Evolutionary conservation across 2,888 invertebrate genomes (phyloP), one percentile per base, ranked within the genome.

Genomic region (Xanthorhoe spadicearia): DNA sequence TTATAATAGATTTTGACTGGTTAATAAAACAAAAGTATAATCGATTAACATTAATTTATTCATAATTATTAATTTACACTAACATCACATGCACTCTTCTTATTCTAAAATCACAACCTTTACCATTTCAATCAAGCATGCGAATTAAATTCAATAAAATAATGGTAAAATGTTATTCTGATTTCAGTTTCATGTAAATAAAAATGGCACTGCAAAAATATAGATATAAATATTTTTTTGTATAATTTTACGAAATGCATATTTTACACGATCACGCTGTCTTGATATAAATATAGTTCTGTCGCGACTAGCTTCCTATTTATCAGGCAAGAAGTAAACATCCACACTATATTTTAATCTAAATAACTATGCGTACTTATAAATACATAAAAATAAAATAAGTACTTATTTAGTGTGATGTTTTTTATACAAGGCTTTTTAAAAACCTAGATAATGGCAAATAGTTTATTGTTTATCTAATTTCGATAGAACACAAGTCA

Each of bases 101-200:
- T 32, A 64, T 1, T 17, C 56, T 57, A 65, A 10, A 54, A 62
- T 66, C 66, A 66, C 66, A 62, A 66, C 58, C 57, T 43, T 61
- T 15, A 52, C 59, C 64, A 23, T 52, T 53, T 28, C 23, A 38
- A 35, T 54, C 53, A 61, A 52, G 49, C 52, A 64, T 18, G 46
- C 51, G 19, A 48, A 55, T 28, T 8, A 15, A 7, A 38, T 38
- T 50, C 50, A 58, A 23, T 28, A 17, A 46, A 46, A 2, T n/a
- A 18, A 55, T 49, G 35, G 35, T 51, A 23, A 51, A 59, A 35
- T 35, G 18, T 51, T 15, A 23, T 23, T 56, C 43, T 48, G 10
- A 28, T 56, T 28, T 13, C 15, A 15, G n/a, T 43, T 59, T 38
- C 53, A 35, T 28, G 8, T 43, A 28, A n/a, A 7, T 28, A 46